A percentile compares a stretch with the other conserved stretches of the same genome.
Conservation (phyloP, 2,888 invertebrate species). For the Sinotaia quadrata region DNA sequence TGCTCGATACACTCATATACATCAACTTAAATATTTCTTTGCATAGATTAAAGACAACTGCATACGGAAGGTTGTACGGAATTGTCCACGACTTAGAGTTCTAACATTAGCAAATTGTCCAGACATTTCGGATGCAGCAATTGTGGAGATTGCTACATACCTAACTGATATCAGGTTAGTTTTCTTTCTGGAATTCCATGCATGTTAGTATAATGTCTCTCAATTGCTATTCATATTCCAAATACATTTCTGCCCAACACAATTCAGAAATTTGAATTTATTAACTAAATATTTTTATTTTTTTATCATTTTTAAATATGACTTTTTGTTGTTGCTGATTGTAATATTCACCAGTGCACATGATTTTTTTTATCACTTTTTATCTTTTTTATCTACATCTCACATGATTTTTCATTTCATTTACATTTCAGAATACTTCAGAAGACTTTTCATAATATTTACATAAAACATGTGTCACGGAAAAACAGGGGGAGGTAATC, state of each 20-base stretch:
- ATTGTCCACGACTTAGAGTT: conserved; percentile 61
- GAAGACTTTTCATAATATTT: too few relatives aligned
- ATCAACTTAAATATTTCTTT: too few relatives aligned
- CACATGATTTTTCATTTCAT: too few relatives aligned
- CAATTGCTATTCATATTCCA: neutral
- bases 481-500: too few relatives aligned
- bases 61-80: conserved; percentile 62
- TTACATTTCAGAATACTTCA: too few relatives aligned
- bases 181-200: neutral
- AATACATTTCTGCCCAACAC: too few relatives aligned
- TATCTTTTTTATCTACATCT: too few relatives aligned
- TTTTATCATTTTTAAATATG: neutral
- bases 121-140: conserved; percentile 61
- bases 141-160: conserved; percentile 65
- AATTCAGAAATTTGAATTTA: conserved; percentile 16
- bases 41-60: conserved; percentile 60
- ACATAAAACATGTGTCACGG: too few relatives aligned
- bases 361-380: too few relatives aligned
- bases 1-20: too few relatives aligned
- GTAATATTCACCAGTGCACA: too few relatives aligned
- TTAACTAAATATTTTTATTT: conserved; percentile 4
- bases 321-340: neutral
- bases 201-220: neutral
- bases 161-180: conserved; percentile 59
- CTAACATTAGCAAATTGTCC: conserved; percentile 68